Percentiles rank a stretch among this genome's conserved stretches.
Evolutionary conservation across 2,113 vertebrate genomes (phyloP).

Genomic region (Perca schrenkii): DNA sequence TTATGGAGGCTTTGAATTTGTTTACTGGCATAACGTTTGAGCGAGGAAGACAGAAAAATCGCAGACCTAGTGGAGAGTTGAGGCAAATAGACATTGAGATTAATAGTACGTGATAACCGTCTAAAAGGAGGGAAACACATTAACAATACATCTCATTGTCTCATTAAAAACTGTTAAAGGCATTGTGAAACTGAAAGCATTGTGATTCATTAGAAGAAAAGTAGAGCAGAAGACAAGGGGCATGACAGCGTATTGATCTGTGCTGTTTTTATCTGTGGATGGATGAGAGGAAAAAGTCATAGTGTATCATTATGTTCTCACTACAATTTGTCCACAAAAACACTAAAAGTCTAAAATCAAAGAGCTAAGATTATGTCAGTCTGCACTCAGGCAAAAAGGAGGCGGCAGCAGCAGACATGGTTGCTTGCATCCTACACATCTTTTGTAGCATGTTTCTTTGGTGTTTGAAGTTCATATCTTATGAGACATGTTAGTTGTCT

Average conservation of each 20-base stretch:
- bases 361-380: slow-evolving; percentile 49
- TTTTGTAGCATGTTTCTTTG: background rate
- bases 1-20: slow-evolving; percentile 28
- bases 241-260: slow-evolving; percentile 68
- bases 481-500: background rate
- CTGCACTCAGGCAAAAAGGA: slow-evolving; percentile 39
- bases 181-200: slow-evolving; percentile 14
- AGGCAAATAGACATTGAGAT: slow-evolving; percentile 32
- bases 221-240: slow-evolving; percentile 39
- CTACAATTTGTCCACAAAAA: slow-evolving; percentile 53
- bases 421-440: background rate
- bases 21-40: background rate
- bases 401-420: slow-evolving; percentile 20
- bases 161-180: slow-evolving; percentile 25
- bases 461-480: background rate
- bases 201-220: slow-evolving; percentile 38
- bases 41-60: slow-evolving; percentile 18
- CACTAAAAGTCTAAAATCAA: slow-evolving; percentile 60
- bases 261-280: slow-evolving; percentile 56
- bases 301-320: slow-evolving; percentile 64
- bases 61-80: background rate
- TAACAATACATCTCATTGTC: slow-evolving; percentile 39
- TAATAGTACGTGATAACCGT: slow-evolving; percentile 10
- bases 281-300: slow-evolving; percentile 51
- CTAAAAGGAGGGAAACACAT: slow-evolving; percentile 31